Base-by-base conservation (phyloP, 2,888 invertebrate species). In the Yponomeuta sedellus region DNA sequence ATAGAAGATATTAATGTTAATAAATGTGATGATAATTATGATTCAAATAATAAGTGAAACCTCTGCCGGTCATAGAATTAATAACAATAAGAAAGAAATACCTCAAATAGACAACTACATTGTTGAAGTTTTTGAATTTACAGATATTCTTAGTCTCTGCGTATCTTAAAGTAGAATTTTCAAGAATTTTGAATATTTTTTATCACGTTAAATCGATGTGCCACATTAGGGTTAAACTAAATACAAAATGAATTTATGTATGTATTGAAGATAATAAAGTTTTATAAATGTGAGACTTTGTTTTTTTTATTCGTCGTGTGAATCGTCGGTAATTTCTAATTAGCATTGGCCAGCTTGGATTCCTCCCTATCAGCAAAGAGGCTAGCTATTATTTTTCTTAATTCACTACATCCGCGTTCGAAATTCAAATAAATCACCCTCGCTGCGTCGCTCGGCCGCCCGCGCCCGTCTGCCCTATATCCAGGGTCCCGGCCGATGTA, bases 171-270 rank as follows among this genome's bases (percentile, higher is more conserved):
- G 39, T 62, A 62, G 40, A 39, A 10, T 16, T 62, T 61, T 66
- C 64, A 34, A 22, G 44, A 40, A 65, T 65, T 58, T 64, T 59
- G 39, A 44, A 81, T 84, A 81, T 84, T 80, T 84, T 85, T 81
- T 76, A 78, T 85, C 85, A 88, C 88, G 82, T 85, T 66, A 65
- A 34, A 67, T 84, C 76, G 72, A 86, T 83, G 89, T 90, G 89
- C 89, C 89, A 89, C 86, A 80, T 66, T 34, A 85, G 82, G 81
- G 82, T 80, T 85, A 34, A 34, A 34, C 6, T 34, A 34, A 81
- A 81, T 11, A 83, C 80, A 81, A 79, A 83, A 78, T 88, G 79
- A 83, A 78, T 88, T 86, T 88, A 86, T 86, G n/a, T 85, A 78
- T 59, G 16, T 28, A 28, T 39, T n/a, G 19, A 34, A 34, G n/a